Conservation (phyloP, 2,797 vertebrate genomes). For the Premnoplex brunnescens region DNA sequence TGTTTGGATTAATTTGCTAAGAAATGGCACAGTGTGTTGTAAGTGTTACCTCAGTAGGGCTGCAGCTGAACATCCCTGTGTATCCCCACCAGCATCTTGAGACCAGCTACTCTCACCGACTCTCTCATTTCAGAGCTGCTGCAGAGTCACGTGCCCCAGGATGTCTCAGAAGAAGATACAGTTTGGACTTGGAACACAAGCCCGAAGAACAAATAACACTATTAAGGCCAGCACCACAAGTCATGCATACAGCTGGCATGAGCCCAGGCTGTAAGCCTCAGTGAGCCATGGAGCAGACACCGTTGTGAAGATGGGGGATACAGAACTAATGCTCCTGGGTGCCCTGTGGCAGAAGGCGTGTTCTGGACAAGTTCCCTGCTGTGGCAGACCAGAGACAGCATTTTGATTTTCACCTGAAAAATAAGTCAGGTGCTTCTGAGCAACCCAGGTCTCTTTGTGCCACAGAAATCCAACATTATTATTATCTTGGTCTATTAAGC, state of each 20-base stretch:
- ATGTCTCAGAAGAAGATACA: neutral
- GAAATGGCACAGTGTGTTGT: neutral
- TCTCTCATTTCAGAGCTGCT: neutral
- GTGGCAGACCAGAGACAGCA: neutral
- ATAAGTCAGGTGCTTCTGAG: neutral
- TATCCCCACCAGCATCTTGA: fast-evolving
- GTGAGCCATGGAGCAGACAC: neutral
- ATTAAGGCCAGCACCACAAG: neutral
- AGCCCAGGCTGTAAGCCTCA: fast-evolving
- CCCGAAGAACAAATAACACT: neutral
- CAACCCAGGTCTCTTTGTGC: neutral
- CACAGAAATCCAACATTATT: neutral
- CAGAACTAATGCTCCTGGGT: fast-evolving
- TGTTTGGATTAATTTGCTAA: neutral
- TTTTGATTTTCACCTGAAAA: neutral
- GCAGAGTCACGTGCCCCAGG: fast-evolving
- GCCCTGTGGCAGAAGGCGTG: neutral
- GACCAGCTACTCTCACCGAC: neutral
- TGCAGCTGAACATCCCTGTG: neutral
- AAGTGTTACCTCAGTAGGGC: fast-evolving
- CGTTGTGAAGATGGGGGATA: fast-evolving
- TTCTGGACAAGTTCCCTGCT: neutral
- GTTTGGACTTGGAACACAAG: neutral
- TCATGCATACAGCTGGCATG: neutral
- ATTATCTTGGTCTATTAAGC: neutral